Conservation (phyloP, 2,888 invertebrate genomes). For the Lordiphosa fenestrarum region DNA sequence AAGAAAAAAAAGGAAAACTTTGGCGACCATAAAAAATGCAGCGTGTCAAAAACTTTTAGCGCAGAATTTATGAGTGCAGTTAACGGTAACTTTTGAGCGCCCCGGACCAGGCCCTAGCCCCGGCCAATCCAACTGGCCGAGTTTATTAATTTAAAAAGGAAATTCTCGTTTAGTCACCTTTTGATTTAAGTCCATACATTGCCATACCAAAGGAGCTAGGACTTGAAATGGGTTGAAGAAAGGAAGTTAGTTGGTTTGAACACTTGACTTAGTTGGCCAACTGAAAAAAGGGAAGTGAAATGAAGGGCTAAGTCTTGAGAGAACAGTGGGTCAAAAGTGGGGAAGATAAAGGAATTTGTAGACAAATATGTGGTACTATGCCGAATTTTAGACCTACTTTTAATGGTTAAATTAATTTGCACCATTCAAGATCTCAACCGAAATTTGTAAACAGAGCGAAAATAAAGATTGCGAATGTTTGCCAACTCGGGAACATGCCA, state of each 20-base stretch:
- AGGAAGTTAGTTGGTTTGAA: not conserved
- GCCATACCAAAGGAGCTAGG: conserved; percentile 26
- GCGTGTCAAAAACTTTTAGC: conserved; percentile 63
- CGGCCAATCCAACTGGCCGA: conserved; percentile 28
- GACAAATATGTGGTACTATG: no score
- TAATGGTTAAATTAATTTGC: no score
- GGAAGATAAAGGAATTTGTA: no score
- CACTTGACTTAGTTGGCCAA: no score
- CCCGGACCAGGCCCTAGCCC: conserved; percentile 26
- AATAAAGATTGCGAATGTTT: no score
- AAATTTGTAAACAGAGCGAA: no score
- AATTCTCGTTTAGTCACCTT: conserved; percentile 79
- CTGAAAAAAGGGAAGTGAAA: no score
- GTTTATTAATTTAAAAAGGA: conserved; percentile 79
- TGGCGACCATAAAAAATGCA: conserved; percentile 51
- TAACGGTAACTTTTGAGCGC: conserved; percentile 63
- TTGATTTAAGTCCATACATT: conserved; percentile 64
- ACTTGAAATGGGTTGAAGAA: conserved; percentile 2
- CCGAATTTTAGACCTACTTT: no score
- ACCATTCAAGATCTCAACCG: no score
- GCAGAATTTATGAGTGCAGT: conserved; percentile 69
- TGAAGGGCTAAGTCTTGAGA: no score
- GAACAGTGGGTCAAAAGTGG: no score
- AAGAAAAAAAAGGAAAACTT: conserved; percentile 44
- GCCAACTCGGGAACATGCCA: no score